phyloP scores from a whole-genome alignment of 2,113 vertebrate species.

The Oostethus manadensis region DNA sequence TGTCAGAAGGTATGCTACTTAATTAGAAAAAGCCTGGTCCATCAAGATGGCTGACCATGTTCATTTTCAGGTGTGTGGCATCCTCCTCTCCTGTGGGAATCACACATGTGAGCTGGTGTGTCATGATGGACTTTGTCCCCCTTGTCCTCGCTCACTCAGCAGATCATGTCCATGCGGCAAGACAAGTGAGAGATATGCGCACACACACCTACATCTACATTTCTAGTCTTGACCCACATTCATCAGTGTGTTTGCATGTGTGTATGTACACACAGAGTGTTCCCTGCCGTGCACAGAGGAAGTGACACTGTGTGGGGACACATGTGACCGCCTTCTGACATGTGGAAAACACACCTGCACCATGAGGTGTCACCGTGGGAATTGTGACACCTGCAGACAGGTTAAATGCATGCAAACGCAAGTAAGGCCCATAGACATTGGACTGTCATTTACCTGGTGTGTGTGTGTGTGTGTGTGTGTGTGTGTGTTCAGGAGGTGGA shows the following conservation, averaged over 20 bases:
- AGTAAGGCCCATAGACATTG: background rate
- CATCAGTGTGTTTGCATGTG: background rate
- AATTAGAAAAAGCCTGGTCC: background rate
- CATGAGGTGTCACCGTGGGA: constrained; percentile 90
- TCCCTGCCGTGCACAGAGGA: constrained; percentile 92
- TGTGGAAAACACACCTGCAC: constrained; percentile 91
- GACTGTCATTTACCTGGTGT: background rate
- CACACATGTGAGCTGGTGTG: constrained; percentile 88
- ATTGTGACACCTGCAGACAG: constrained; percentile 93
- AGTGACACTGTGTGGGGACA: constrained; percentile 88
- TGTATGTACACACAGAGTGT: constrained; percentile 69
- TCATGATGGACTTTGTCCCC: constrained; percentile 82
- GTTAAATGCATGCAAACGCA: constrained; percentile 52
- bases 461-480: constrained; percentile 7
- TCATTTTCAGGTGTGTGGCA: constrained; percentile 77
- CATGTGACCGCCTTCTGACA: constrained; percentile 84
- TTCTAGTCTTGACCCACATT: background rate
- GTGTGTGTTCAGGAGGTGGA: constrained; percentile 82
- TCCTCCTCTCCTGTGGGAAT: constrained; percentile 82
- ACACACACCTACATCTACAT: constrained; percentile 5
- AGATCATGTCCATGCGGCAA: constrained; percentile 90
- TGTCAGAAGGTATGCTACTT: constrained; percentile 74
- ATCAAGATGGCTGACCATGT: background rate
- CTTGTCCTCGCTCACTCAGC: constrained; percentile 87
- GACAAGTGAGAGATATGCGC: constrained; percentile 73